Evolutionary conservation across 1,140 invertebrate species (phyloP), one percentile per base, ranked within the genome.

Genomic region (Pseudomyrmex gracilis): DNA sequence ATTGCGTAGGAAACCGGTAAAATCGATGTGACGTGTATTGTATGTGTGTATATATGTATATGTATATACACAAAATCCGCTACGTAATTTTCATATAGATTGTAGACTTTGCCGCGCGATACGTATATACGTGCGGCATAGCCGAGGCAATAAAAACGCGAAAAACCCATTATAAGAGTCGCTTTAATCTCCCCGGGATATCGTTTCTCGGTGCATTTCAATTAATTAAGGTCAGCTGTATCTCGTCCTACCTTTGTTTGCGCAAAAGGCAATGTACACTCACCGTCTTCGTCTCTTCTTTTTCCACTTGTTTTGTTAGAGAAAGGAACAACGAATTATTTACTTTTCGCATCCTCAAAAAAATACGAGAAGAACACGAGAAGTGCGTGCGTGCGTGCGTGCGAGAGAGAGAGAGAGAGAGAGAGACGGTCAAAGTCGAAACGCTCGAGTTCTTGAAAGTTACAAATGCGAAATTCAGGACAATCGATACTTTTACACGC

Each of bases 211-310:
- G n/a, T 76, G 73, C 49, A 83, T 83, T 83, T 76, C 80, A 66
- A 83, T 83, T 83, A 83, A 83, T 83, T 76, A 80, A 58, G 61
- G 82, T 77, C 73, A 77, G 57, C 43, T 34, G 53, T 80, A 57
- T 64, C 49, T 34, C 17, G 70, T 47, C 34, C 7, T 34, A 20
- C 73, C 82, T 83, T 83, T 77, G 61, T 83, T 83, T 77, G 80
- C n/a, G n/a, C 49, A 2, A 83, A 66, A 12, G 43, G 22, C 34
- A 15, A 76, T 64, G 63, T 2, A 47, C 49, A 49, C 58, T 53
- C 24, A n/a, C 15, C 20, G 5, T 57, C 60, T 4, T 47, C 57
- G 5, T 73, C 51, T 49, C 60, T 13, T 15, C 12, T 4, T 66
- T 58, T 13, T 49, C 45, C 43, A 57, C 5, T 2, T 78, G 15